Evolutionary conservation across 2,888 invertebrate genomes (phyloP), one percentile per base, ranked within the genome.

Genomic region (Cerceris ruficornis): DNA sequence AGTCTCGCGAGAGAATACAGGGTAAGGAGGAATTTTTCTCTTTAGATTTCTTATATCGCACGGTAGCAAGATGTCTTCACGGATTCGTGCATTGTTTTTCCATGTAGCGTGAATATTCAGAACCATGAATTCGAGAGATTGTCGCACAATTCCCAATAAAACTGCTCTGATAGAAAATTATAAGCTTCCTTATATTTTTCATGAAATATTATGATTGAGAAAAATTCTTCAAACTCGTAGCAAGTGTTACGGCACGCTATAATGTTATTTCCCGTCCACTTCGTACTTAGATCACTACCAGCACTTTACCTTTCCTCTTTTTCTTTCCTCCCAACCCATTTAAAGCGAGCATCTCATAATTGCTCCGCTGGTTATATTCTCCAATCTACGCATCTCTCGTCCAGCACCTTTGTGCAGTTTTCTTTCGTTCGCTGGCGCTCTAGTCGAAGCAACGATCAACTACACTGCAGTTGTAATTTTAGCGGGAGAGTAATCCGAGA

Each of bases 261-360:
- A n/a, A 50, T 50, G 50, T n/a, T n/a, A n/a, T 50, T 50, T 50
- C n/a, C n/a, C 6, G 13, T 11, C n/a, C 50, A 2, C 9, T 50
- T 50, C n/a, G 9, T 50, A n/a, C 50, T n/a, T 11, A 7, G 50
- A 50, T n/a, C n/a, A 7, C n/a, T 50, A 50, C 50, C n/a, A 28
- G n/a, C 50, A 7, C 50, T 50, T n/a, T 2, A 7, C 50, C 13
- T 50, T n/a, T 50, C n/a, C n/a, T 11, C n/a, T 50, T 50, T 46
- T 11, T n/a, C n/a, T 50, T n/a, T n/a, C n/a, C 9, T 50, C n/a
- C n/a, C n/a, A n/a, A n/a, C 50, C 50, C n/a, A 8, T 46, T n/a
- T n/a, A 50, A 50, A 50, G 50, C 50, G 50, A 50, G 50, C n/a
- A 50, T 11, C n/a, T 7, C 50, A 50, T 50, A 50, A 50, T 50